Percentiles rank a stretch among this genome's conserved stretches.
phyloP scores from a whole-genome alignment of 2,113 vertebrate species.

The Aphelocoma coerulescens region DNA sequence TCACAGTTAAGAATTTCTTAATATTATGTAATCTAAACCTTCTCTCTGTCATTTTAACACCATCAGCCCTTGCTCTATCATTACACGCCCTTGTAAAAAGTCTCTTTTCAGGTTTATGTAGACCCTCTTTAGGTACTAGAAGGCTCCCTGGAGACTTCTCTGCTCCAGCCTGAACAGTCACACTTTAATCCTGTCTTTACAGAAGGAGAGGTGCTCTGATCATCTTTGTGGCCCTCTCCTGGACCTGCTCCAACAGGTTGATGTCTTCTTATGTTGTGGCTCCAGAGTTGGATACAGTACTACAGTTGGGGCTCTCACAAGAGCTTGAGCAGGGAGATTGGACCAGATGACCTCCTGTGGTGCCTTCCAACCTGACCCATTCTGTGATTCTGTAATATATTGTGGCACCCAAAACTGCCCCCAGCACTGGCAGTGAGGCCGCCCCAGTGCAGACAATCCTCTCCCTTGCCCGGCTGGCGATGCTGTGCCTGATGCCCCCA shows the following conservation, averaged over 20 bases:
- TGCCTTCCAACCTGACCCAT: not conserved
- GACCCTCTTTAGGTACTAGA: too few species aligned
- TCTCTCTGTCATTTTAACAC: not conserved
- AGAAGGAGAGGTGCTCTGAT: not conserved
- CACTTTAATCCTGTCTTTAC: not conserved
- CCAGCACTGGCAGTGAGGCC: not conserved
- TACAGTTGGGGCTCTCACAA: not conserved
- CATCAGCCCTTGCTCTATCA: not conserved
- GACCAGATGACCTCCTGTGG: not conserved
- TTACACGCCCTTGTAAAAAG: not conserved
- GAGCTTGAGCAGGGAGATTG: not conserved
- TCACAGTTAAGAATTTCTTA: not conserved
- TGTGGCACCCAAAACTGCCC: not conserved
- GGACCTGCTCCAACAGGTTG: too few species aligned
- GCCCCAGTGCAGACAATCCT: not conserved
- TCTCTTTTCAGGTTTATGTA: not conserved
- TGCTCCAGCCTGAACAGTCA: not conserved
- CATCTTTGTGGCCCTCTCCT: not conserved
- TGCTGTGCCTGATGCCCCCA: not conserved
- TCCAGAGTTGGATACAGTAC: not conserved
- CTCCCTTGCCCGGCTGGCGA: not conserved
- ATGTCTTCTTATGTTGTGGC: not conserved
- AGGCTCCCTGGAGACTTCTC: not conserved
- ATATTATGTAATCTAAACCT: not conserved
- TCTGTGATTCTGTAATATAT: not conserved